phyloP scores from a whole-genome alignment of 2,888 invertebrate species.

The Microctonus hyperodae region DNA sequence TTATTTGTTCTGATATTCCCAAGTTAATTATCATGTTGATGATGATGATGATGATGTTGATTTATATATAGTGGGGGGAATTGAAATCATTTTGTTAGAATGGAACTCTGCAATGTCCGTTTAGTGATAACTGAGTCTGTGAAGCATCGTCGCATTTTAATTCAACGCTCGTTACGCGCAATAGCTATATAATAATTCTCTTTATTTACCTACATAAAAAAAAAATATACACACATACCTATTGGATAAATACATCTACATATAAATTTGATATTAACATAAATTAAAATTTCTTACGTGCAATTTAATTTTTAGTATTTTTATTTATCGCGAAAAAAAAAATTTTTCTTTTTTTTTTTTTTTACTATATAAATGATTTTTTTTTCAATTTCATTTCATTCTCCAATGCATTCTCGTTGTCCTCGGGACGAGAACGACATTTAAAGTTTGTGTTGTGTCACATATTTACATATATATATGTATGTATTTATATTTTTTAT shows the following conservation, averaged over 20 bases:
- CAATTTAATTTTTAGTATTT: neutral
- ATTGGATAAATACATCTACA: neutral
- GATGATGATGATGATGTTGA: neutral
- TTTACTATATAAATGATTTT: neutral
- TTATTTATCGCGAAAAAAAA: neutral
- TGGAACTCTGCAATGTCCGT: constrained; percentile 45
- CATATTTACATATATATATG: neutral
- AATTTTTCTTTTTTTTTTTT: neutral
- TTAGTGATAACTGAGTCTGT: constrained; percentile 51
- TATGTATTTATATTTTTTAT: neutral
- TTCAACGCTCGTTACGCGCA: constrained; percentile 47
- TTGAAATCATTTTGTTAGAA: constrained; percentile 32
- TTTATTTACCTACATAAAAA: neutral
- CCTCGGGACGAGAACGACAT: neutral
- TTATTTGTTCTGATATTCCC: neutral
- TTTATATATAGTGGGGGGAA: constrained; percentile 28
- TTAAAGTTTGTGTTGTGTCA: neutral
- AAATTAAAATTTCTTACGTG: neutral
- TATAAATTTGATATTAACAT: too few species aligned
- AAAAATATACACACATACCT: neutral
- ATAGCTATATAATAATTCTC: constrained; percentile 36
- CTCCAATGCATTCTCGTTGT: neutral
- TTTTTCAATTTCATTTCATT: neutral
- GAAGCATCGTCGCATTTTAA: constrained; percentile 51
- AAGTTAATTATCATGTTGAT: neutral